These are phyloP conservation scores for Henricia sp. DNA, from an alignment of 53 echinoderm and acorn worm species.

Conservation along the genomic window DNA sequence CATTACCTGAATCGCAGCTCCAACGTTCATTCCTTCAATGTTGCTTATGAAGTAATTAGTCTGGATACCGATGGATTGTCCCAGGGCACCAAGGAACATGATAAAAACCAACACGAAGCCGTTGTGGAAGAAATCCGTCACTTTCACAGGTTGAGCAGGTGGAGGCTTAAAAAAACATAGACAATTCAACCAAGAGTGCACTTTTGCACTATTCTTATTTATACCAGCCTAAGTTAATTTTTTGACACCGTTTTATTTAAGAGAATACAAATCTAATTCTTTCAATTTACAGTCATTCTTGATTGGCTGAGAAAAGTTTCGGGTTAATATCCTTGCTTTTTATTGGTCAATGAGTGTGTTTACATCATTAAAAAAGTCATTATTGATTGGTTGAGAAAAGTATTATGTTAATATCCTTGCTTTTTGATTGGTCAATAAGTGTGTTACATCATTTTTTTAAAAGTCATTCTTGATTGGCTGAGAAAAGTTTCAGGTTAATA, in stretches of 20 bases:
- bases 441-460: too few species aligned
- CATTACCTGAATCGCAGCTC: slow-evolving; percentile 84
- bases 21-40: slow-evolving; percentile 57
- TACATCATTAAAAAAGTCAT: too few species aligned
- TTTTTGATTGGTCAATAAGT: too few species aligned
- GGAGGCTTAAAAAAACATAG: not conserved
- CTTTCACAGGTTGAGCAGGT: slow-evolving; percentile 54
- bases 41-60: slow-evolving; percentile 42
- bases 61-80: slow-evolving; percentile 30
- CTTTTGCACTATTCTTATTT: not conserved
- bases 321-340: too few species aligned
- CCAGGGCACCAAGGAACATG: slow-evolving; percentile 50
- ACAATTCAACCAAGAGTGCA: not conserved
- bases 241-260: not conserved
- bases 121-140: slow-evolving; percentile 75
- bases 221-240: not conserved
- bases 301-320: too few species aligned
- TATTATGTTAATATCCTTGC: too few species aligned
- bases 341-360: too few species aligned
- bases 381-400: too few species aligned
- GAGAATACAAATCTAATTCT: not conserved
- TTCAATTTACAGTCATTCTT: too few species aligned
- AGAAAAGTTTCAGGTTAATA: too few species aligned
- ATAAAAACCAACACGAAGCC: slow-evolving; percentile 72
- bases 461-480: too few species aligned